Conservation (phyloP, 2,888 invertebrate genomes). For the Drosophila borealis region DNA sequence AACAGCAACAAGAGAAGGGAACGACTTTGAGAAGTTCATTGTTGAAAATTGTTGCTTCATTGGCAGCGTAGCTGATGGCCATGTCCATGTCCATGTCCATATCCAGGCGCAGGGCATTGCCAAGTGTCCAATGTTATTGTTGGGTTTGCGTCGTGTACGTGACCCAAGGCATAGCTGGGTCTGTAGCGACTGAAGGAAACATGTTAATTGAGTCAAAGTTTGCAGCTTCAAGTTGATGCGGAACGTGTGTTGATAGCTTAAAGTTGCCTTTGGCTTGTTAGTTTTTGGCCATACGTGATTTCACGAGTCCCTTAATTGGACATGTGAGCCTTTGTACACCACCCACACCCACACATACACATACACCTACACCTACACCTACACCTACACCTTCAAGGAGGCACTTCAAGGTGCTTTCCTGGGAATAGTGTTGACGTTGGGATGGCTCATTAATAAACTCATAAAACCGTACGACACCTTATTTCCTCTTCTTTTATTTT, state of each 20-base stretch:
- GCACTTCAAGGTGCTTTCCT: constrained; percentile 35
- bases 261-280: constrained; percentile 60
- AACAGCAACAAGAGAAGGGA: neutral
- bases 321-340: constrained; percentile 49
- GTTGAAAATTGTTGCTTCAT: constrained; percentile 64
- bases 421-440: constrained; percentile 18
- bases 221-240: constrained; percentile 59
- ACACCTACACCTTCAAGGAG: too few species aligned
- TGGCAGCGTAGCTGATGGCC: constrained; percentile 33
- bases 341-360: constrained; percentile 10
- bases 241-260: constrained; percentile 71
- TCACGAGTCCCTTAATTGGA: constrained; percentile 63
- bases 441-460: constrained; percentile 72
- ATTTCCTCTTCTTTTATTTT: neutral
- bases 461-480: constrained; percentile 67
- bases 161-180: constrained; percentile 41
- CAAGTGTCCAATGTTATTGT: constrained; percentile 49
- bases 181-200: constrained; percentile 34
- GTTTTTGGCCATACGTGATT: constrained; percentile 66
- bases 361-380: constrained; percentile 14
- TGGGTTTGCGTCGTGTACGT: constrained; percentile 47
- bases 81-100: constrained; percentile 9
- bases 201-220: constrained; percentile 76
- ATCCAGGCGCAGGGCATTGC: constrained; percentile 14
- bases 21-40: constrained; percentile 36